These are phyloP conservation scores for Parauchenoglanis punctatus DNA, from an alignment of 2,797 vertebrate genomes.

Conservation along the genomic window DNA sequence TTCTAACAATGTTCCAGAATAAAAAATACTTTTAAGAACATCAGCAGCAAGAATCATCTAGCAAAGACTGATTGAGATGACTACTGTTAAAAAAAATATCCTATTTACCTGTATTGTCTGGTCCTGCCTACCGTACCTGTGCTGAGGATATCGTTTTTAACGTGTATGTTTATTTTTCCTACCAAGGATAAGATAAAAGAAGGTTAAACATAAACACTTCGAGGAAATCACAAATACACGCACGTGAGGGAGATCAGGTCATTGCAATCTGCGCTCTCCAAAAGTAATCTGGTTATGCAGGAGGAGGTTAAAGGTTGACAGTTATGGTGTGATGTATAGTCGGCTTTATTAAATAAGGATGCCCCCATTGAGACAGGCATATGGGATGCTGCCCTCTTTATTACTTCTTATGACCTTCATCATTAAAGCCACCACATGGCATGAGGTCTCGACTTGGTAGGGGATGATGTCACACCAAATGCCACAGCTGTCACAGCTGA, in stretches of 20 bases:
- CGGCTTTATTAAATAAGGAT: conserved; percentile 74
- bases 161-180: not conserved
- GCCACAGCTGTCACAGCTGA: conserved; percentile 2
- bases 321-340: conserved; percentile 74
- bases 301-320: conserved; percentile 72
- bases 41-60: not conserved
- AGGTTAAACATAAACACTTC: not conserved
- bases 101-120: not conserved
- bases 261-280: not conserved
- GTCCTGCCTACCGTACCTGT: not conserved
- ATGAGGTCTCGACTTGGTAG: conserved; percentile 27
- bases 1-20: not conserved
- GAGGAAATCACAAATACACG: not conserved
- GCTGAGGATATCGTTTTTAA: not conserved
- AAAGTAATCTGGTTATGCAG: conserved; percentile 68
- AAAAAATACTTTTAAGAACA: not conserved
- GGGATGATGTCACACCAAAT: conserved; percentile 48
- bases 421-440: conserved; percentile 40
- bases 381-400: conserved; percentile 57
- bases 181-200: not conserved
- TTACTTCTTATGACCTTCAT: conserved; percentile 24
- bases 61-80: not conserved
- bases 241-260: not conserved
- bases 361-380: conserved; percentile 69
- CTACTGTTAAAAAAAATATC: not conserved